Base-by-base conservation (phyloP, 2,113 vertebrate genomes). In the Notarius lentiginosus region DNA sequence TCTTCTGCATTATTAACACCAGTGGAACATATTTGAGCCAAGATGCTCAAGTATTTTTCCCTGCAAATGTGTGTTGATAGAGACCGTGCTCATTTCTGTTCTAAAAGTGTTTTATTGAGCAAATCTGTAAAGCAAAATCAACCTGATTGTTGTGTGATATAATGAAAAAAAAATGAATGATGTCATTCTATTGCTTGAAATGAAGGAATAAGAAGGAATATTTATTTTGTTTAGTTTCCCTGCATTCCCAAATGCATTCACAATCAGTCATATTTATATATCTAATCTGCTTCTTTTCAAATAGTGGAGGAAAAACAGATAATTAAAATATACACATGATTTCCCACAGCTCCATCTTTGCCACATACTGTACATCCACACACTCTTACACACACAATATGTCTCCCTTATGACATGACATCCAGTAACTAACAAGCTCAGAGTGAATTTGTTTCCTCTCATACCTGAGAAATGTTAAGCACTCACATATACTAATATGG, bases 251-350 rank as follows among this genome's bases (percentile, higher is more conserved):
- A 65, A 85, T 53, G 49, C 51, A 15, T 51, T 30, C 14, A 15
- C 53, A 65, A 85, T 61, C 41, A 85, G 41, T 12, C 60, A 9
- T 79, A 65, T 85, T 85, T 63, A 85, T 65, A 68, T 66, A 83
- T 4, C 30, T 20, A 61, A 58, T 79, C 24, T 53, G n/a, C 56
- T 77, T 63, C 60, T 10, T 5, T 27, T 34, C 73, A 79, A 85
- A 85, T 66, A 85, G 73, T 65, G 70, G 7, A 34, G 41, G 58
- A 85, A 85, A 77, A 79, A 79, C 41, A 85, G 84, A 63, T 85
- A 65, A 85, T 79, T 79, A 85, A 85, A 77, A 85, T 77, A 76
- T 63, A 65, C 84, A 85, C 73, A 53, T n/a, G 56, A 61, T 85
- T 73, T 84, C 30, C 58, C n/a, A 27, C 9, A 53, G 58, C 73